Evolutionary conservation across 2,113 vertebrate species (phyloP).

Genomic region (Turdus rufiventris): DNA sequence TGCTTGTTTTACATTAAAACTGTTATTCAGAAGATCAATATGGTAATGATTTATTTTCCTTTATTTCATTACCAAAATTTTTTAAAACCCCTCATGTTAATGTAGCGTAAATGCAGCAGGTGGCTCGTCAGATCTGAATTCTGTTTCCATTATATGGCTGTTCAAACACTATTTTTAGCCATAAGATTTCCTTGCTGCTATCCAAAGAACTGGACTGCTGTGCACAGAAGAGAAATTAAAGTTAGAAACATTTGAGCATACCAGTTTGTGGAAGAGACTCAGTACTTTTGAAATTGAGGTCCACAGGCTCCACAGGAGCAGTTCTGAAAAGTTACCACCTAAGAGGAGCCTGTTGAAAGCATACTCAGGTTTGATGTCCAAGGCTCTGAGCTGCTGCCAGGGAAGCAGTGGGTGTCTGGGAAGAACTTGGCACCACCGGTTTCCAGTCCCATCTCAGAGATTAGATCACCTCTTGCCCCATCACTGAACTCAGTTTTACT

Average conservation of each 20-base stretch:
- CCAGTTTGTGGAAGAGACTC: neutral
- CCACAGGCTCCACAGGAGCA: neutral
- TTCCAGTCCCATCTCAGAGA: neutral
- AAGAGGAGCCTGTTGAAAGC: neutral
- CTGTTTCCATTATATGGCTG: neutral
- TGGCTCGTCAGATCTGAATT: neutral
- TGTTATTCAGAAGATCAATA: neutral
- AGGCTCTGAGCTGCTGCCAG: neutral
- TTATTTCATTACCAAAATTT: neutral
- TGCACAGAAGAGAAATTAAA: neutral
- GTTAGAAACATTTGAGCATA: neutral
- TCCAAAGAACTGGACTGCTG: neutral
- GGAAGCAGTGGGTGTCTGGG: neutral
- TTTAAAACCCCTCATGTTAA: fast-evolving
- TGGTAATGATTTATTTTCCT: neutral
- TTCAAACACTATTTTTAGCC: neutral
- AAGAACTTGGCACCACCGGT: neutral
- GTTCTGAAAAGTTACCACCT: neutral
- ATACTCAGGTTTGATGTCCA: neutral
- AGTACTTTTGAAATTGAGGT: neutral
- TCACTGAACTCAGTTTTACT: neutral
- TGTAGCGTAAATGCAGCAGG: neutral
- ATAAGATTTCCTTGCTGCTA: neutral
- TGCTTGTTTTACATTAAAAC: neutral
- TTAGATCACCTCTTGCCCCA: neutral